These are phyloP conservation scores for Stenopsyche tienmushanensis DNA, from an alignment of 1,140 invertebrate species.

Conservation along the genomic window DNA sequence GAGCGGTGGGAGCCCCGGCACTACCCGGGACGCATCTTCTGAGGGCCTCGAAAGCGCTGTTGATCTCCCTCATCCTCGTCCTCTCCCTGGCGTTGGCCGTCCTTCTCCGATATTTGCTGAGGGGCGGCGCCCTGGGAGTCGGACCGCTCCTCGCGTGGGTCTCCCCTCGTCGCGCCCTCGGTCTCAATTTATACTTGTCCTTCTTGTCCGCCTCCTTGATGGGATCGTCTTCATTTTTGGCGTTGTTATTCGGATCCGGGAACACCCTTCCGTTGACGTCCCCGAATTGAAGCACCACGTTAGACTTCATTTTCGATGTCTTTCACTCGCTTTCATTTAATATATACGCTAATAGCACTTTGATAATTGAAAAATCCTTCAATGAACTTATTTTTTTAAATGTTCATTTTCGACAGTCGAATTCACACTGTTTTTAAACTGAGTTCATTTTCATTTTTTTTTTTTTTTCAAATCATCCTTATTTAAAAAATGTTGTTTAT, in stretches of 20 bases:
- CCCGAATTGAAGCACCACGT: slow-evolving; percentile 23
- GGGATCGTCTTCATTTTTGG: slow-evolving; percentile 44
- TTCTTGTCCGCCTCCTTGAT: slow-evolving; percentile 42
- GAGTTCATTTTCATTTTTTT: neutral
- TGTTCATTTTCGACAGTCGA: neutral
- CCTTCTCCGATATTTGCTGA: slow-evolving; percentile 86
- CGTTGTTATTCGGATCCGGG: slow-evolving; percentile 37
- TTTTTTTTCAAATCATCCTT: neutral
- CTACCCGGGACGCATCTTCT: slow-evolving; percentile 70
- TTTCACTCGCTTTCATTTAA: too few species aligned
- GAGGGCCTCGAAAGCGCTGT: slow-evolving; percentile 80
- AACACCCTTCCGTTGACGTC: slow-evolving; percentile 11
- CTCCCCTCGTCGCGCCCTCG: slow-evolving; percentile 44
- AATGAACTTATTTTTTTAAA: neutral
- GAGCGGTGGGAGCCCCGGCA: slow-evolving; percentile 53
- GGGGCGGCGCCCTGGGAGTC: slow-evolving; percentile 59
- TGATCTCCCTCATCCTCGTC: slow-evolving; percentile 84
- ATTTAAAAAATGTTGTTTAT: neutral
- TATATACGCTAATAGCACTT: too few species aligned
- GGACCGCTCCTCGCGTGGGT: slow-evolving; percentile 44
- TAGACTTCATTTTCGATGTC: slow-evolving; percentile 37
- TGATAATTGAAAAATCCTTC: too few species aligned
- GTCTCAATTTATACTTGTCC: slow-evolving; percentile 53
- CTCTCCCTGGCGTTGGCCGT: slow-evolving; percentile 86
- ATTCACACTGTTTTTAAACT: neutral